These are phyloP conservation scores for Mactra quadrangularis DNA, from an alignment of 1,140 invertebrate genomes.

Conservation along the genomic window DNA sequence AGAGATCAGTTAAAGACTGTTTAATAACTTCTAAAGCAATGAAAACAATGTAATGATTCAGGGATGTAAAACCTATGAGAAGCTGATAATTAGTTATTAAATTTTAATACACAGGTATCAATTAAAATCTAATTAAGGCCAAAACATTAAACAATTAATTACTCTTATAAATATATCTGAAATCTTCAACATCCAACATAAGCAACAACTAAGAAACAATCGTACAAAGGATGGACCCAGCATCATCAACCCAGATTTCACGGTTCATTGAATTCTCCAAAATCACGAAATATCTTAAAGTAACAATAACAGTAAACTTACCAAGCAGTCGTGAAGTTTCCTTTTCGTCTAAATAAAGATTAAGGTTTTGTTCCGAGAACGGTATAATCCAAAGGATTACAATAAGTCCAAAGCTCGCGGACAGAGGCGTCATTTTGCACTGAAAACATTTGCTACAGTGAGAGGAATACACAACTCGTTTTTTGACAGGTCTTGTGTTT, in stretches of 20 bases:
- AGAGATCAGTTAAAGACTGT: too few relatives aligned
- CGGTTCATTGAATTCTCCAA: slow-evolving; percentile 28
- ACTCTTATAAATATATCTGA: too few relatives aligned
- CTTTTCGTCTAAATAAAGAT: slow-evolving; percentile 55
- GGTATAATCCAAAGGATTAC: slow-evolving; percentile 56
- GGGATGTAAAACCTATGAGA: too few relatives aligned
- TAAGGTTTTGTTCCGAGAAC: slow-evolving; percentile 56
- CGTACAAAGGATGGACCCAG: slow-evolving; percentile 1
- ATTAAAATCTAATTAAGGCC: too few relatives aligned
- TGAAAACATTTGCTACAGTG: slow-evolving; percentile 52
- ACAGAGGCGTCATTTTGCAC: slow-evolving; percentile 55
- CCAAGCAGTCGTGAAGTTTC: slow-evolving; percentile 50
- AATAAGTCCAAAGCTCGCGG: slow-evolving; percentile 53
- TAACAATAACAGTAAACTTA: slow-evolving; percentile 33
- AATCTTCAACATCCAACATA: too few relatives aligned
- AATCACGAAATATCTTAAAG: not conserved
- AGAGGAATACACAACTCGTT: slow-evolving; percentile 32
- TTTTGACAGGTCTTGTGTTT: slow-evolving; percentile 52
- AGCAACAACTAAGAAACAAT: too few relatives aligned
- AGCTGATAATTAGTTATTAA: too few relatives aligned
- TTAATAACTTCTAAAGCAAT: too few relatives aligned
- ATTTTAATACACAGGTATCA: too few relatives aligned
- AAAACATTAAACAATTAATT: too few relatives aligned
- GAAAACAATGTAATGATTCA: too few relatives aligned
- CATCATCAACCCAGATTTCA: slow-evolving; percentile 7